Conservation (phyloP, 2,113 vertebrate genomes). For the Arizona elegans region DNA sequence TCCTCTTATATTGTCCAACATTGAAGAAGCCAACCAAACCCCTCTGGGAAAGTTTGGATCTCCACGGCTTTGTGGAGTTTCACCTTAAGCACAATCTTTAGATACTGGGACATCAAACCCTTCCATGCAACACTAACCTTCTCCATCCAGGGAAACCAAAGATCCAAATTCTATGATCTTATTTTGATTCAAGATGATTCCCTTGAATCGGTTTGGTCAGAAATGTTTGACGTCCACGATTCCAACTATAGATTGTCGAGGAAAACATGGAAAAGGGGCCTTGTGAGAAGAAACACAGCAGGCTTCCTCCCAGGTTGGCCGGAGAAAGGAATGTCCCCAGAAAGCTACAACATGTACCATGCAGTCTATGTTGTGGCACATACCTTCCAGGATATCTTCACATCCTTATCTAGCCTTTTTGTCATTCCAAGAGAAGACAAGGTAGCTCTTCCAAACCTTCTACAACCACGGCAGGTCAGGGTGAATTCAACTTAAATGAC, state of each 20-base stretch:
- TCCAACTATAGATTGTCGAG: not conserved
- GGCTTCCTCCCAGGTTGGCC: not conserved
- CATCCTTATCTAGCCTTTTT: not conserved
- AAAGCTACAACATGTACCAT: not conserved
- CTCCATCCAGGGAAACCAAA: not conserved
- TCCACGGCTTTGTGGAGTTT: slow-evolving; percentile 1
- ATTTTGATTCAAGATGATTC: not conserved
- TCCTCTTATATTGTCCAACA: not conserved
- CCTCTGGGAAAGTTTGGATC: not conserved
- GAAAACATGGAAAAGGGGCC: not conserved
- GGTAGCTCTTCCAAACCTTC: not conserved
- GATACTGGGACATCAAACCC: not conserved
- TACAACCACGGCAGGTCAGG: not conserved
- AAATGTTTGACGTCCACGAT: not conserved
- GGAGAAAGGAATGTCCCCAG: not conserved
- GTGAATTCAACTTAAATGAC: not conserved
- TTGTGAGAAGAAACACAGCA: not conserved
- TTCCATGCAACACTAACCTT: slow-evolving; percentile 6
- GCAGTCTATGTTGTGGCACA: not conserved
- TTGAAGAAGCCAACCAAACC: not conserved
- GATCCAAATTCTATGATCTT: not conserved
- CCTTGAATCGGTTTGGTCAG: not conserved
- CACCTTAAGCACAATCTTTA: not conserved
- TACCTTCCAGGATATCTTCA: not conserved
- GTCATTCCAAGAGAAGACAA: not conserved